These are phyloP conservation scores for Larimichthys crocea DNA, from an alignment of 2,113 vertebrate species.

Conservation along the genomic window DNA sequence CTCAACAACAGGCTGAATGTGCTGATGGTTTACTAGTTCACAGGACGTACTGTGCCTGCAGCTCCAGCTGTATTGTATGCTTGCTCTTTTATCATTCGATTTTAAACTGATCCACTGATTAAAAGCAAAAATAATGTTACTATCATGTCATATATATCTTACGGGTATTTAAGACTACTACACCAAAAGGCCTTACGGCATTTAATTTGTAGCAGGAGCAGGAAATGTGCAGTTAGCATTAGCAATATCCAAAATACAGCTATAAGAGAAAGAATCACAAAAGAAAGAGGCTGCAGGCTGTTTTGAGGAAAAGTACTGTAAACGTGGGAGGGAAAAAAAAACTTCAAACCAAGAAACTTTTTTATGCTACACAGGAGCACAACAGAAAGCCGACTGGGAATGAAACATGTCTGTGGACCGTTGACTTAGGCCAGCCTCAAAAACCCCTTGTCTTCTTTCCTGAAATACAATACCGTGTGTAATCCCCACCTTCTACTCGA, in stretches of 20 bases:
- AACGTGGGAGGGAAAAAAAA: not conserved
- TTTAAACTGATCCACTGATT: not conserved
- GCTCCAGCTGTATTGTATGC: not conserved
- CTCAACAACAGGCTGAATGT: not conserved
- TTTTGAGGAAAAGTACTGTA: constrained; percentile 1
- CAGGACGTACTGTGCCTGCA: not conserved
- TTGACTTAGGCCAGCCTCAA: not conserved
- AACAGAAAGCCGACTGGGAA: not conserved
- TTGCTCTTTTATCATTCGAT: not conserved
- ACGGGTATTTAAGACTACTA: not conserved
- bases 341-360: not conserved
- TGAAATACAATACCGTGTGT: no score
- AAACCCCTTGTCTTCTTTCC: not conserved
- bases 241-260: not conserved
- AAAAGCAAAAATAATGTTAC: not conserved
- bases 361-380: not conserved
- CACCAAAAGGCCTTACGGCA: not conserved
- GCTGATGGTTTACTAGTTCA: not conserved
- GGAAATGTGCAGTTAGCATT: not conserved
- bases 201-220: not conserved
- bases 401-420: not conserved
- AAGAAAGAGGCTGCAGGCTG: not conserved
- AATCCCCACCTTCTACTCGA: not conserved
- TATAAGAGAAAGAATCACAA: not conserved
- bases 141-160: not conserved